Conservation (phyloP, 2,888 invertebrate genomes). For the Nomada fabriciana region DNA sequence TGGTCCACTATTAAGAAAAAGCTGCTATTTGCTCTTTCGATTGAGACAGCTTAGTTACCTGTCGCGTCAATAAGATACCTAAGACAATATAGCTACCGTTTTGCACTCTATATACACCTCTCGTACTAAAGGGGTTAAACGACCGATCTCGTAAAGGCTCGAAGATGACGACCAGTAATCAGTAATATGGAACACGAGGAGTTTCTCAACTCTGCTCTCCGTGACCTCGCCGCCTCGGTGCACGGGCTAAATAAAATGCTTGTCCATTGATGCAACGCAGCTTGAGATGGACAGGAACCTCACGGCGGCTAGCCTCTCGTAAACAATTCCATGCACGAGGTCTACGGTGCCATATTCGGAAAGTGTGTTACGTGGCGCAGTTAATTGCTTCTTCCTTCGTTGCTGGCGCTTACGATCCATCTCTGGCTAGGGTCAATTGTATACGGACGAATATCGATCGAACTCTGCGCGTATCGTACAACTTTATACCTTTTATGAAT, state of each 20-base stretch:
- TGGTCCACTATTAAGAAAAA: too few relatives aligned
- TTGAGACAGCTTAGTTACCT: too few relatives aligned
- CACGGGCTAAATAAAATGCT: conserved; percentile 43
- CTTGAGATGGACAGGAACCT: conserved; percentile 57
- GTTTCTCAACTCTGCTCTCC: conserved; percentile 41
- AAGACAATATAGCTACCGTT: too few relatives aligned
- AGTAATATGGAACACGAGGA: conserved; percentile 13
- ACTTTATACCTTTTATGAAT: conserved; percentile 29
- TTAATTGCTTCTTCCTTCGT: conserved; percentile 52
- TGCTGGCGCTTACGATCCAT: conserved; percentile 32
- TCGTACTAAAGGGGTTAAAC: background rate
- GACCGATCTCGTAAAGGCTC: background rate
- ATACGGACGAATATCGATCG: conserved; percentile 41
- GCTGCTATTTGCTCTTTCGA: too few relatives aligned
- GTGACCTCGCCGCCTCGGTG: conserved; percentile 52
- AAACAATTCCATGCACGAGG: conserved; percentile 51
- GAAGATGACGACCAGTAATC: conserved; percentile 5
- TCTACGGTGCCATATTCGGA: conserved; percentile 64
- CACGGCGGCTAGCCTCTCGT: conserved; percentile 39
- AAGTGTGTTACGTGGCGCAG: conserved; percentile 68
- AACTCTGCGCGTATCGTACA: background rate
- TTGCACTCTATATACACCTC: too few relatives aligned
- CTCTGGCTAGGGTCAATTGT: conserved; percentile 39
- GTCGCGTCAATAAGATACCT: too few relatives aligned
- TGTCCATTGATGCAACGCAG: conserved; percentile 61